Base-by-base conservation (phyloP, 2,797 vertebrate species). In the Megaceryle alcyon region DNA sequence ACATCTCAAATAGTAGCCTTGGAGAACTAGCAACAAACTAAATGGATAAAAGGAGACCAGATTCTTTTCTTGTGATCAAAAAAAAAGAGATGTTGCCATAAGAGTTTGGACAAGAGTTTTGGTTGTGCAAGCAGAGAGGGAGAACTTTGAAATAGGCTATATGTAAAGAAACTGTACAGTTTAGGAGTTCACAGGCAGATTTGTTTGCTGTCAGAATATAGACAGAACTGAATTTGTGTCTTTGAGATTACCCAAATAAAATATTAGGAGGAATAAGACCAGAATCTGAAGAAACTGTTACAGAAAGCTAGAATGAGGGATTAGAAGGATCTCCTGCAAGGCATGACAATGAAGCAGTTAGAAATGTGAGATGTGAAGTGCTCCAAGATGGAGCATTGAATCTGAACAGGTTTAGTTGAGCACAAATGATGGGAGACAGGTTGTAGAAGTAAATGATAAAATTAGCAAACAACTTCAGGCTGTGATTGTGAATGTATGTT, bases 201-300 rank as follows among this genome's bases (percentile, higher is more conserved):
- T 85, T 88, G 37, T 93, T 86, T 93, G 43, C 68, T 86, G 25
- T 63, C 75, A 86, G 20, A 35, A 28, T 79, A 82, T 29, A 90
- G 73, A 63, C 3, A 1, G 71, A 83, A 87, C 53, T 84, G 35
- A 81, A 73, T 89, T 88, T 81, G 31, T 80, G 60, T 68, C 43
- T 82, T 91, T 71, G 37, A 93, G 60, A 80, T 87, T 92, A 66
- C 37, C 82, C 6, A 15, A 65, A 46, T 92, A 78, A 90, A 85
- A 49, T 79, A 35, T 78, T 79, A 83, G 68, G 11, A 77, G 9
- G 7, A n/a, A 28, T 51, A 90, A 48, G 14, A 83, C 13, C 33
- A 61, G 46, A 21, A 82, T 65, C 33, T 82, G 44, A 89, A 80
- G 68, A 70, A 93, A 77, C 26, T 51, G 43, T 72, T 66, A 33